Evolutionary conservation across 2,888 invertebrate genomes (phyloP).

Genomic region (Cyclophora albipunctata): DNA sequence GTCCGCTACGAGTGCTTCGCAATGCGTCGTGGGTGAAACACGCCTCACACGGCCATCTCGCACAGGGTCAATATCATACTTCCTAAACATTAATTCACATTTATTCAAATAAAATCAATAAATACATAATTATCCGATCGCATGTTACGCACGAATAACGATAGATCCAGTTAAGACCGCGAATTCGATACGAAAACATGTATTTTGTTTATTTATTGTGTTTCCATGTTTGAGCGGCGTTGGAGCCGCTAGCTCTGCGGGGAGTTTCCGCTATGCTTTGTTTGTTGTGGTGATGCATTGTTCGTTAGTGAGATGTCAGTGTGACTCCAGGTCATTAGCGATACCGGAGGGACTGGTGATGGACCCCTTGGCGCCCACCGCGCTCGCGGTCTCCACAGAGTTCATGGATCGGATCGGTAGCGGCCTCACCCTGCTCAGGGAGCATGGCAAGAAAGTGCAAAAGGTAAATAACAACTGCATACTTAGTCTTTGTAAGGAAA

Average conservation of each 20-base stretch:
- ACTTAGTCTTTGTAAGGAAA: too few species aligned
- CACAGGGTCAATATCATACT: slow-evolving; percentile 13
- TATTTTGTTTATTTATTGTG: not conserved
- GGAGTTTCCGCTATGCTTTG: not conserved
- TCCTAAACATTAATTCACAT: slow-evolving; percentile 4
- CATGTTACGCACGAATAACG: too few species aligned
- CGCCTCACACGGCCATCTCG: slow-evolving; percentile 23
- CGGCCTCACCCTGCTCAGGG: slow-evolving; percentile 57
- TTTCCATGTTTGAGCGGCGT: not conserved
- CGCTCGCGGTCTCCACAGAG: slow-evolving; percentile 61
- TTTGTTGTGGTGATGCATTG: not conserved
- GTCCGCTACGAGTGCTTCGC: slow-evolving; percentile 24
- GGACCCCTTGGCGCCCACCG: slow-evolving; percentile 64
- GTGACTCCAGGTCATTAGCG: slow-evolving; percentile 54
- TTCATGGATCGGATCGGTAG: slow-evolving; percentile 68
- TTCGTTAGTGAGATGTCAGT: slow-evolving; percentile 10
- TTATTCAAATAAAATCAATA: slow-evolving; percentile 1
- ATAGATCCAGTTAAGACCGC: not conserved
- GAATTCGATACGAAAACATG: not conserved
- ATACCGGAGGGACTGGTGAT: slow-evolving; percentile 67
- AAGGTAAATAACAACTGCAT: slow-evolving; percentile 36
- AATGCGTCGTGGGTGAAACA: slow-evolving; percentile 31
- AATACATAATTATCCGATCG: too few species aligned
- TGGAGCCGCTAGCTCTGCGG: not conserved
- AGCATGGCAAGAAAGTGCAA: slow-evolving; percentile 66